Conservation (phyloP, 2,888 invertebrate genomes). For the Eupithecia insigniata region DNA sequence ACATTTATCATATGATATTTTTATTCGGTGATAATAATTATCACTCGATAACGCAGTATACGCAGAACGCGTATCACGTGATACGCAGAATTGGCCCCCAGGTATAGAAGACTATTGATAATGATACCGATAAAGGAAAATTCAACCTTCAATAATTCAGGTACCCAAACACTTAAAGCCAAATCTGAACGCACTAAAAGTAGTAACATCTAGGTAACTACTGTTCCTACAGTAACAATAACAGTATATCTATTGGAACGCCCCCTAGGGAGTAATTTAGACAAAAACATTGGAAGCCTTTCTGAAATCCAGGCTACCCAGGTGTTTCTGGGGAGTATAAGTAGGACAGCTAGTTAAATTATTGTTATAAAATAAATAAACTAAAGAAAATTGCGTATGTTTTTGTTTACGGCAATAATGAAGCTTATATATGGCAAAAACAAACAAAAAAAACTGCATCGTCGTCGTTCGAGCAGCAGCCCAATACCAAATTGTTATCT, state of each 20-base stretch:
- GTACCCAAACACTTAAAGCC: not conserved
- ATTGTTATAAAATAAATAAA: no score
- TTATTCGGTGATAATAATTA: no score
- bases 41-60: no score
- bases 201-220: constrained; percentile 17
- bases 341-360: constrained; percentile 11
- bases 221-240: constrained; percentile 25
- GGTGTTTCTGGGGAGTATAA: constrained; percentile 27
- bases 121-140: not conserved
- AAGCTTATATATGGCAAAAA: no score
- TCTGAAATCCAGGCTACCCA: constrained; percentile 42
- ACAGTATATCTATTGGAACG: constrained; percentile 36
- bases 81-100: no score
- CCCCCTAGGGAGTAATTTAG: constrained; percentile 44
- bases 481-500: no score
- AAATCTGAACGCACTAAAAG: constrained; percentile 4
- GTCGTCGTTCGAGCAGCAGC: no score
- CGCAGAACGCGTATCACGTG: no score
- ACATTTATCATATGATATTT: no score
- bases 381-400: not conserved
- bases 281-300: constrained; percentile 44
- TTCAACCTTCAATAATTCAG: not conserved
- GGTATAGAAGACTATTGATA: not conserved
- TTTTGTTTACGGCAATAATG: not conserved
- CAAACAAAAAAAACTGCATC: no score